Percentiles rank a stretch among this genome's conserved stretches.
Conservation (phyloP, 2,888 invertebrate species). For the Spatulosminthurus flaviceps region DNA sequence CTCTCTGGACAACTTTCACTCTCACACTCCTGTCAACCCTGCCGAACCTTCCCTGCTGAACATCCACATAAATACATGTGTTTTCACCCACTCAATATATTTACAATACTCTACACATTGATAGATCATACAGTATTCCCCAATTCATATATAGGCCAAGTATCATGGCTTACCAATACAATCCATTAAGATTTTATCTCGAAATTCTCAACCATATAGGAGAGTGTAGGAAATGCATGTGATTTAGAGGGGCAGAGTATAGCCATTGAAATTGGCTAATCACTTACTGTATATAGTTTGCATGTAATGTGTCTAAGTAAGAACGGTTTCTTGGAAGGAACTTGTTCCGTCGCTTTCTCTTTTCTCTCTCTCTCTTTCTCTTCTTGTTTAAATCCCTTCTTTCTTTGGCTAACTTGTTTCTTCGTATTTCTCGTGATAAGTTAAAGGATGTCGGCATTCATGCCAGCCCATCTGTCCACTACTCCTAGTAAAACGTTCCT, state of each 20-base stretch:
- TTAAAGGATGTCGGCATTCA: no score
- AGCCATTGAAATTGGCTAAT: not conserved
- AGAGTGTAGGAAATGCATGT: not conserved
- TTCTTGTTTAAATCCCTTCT: not conserved
- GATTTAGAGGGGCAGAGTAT: not conserved
- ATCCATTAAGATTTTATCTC: not conserved
- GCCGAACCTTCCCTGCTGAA: not conserved
- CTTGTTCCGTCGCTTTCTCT: not conserved
- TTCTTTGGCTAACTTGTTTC: not conserved
- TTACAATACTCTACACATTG: no score
- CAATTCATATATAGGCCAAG: not conserved
- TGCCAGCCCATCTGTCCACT: no score
- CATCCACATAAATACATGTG: no score
- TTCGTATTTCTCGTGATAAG: not conserved
- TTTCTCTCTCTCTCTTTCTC: not conserved
- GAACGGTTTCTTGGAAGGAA: no score
- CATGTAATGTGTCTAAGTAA: no score
- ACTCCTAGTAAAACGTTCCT: no score
- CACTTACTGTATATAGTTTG: no score
- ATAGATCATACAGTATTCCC: no score
- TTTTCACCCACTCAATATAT: no score
- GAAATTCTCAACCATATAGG: not conserved
- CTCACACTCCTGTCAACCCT: not conserved
- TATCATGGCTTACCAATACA: not conserved
- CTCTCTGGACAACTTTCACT: not conserved